Evolutionary conservation across 2,888 invertebrate genomes (phyloP), one percentile per base, ranked within the genome.

Genomic region (Merodon equestris): DNA sequence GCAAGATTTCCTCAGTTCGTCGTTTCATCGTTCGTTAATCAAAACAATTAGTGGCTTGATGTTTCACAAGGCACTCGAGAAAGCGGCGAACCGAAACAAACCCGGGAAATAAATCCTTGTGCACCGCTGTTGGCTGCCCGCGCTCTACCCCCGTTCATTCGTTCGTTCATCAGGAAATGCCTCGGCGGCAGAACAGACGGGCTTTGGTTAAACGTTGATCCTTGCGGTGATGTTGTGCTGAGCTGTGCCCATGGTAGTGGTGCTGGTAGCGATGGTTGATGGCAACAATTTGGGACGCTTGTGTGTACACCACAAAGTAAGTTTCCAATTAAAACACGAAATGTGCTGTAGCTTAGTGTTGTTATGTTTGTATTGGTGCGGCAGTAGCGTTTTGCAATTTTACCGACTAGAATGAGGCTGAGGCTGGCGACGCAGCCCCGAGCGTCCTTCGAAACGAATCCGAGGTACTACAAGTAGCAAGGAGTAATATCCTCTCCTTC

Each of bases 41-140:
- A 73, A 79, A 79, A 79, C 73, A 73, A 79, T 79, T 79, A 79
- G 77, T 73, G 77, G 73, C 68, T 79, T 73, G 73, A 64, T 63
- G 73, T 79, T 79, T 79, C 48, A 64, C 47, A 67, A 77, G 73
- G 68, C 58, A 58, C 77, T 79, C 63, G 19, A 79, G 58, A 58
- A 68, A 63, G 58, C 73, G 48, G 63, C 63, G 51, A 79, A 79
- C 77, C 77, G 53, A 73, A 68, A 53, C 67, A 73, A 63, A 67
- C 61, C 27, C 44, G 38, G 63, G 48, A 57, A 68, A 79, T 79
- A 68, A 73, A 79, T 63, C 63, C 53, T 70, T 75, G 15, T 66
- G 47, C 34, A 12, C 50, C 56, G 51, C 57, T 27, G 18, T 57
- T 51, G 12, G 17, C 27, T 54, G 14, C 18, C 13, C 51, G 36